A percentile compares a stretch with the other conserved stretches of the same genome.
These are phyloP conservation scores for Vidua macroura DNA, from an alignment of 2,113 vertebrate genomes.

Conservation along the genomic window DNA sequence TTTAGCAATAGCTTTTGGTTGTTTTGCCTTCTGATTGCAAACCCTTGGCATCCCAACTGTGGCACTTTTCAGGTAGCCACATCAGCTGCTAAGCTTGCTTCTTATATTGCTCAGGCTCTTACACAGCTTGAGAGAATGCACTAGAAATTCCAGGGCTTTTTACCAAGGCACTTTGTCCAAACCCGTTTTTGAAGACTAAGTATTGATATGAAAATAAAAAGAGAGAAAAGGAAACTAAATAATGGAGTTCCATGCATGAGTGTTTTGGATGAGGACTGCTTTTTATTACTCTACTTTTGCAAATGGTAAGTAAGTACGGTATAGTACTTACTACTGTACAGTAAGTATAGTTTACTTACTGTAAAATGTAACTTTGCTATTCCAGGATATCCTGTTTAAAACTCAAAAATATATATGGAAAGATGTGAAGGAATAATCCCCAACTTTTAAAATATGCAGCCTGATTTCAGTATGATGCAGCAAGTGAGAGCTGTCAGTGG, in stretches of 20 bases:
- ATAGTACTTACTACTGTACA: no score
- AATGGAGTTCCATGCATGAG: background rate
- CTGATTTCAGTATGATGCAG: background rate
- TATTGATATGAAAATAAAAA: background rate
- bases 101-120: background rate
- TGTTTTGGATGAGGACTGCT: background rate
- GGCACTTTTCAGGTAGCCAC: background rate
- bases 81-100: background rate
- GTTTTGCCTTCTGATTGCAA: background rate
- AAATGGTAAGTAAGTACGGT: background rate
- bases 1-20: background rate
- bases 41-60: background rate
- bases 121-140: background rate
- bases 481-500: background rate
- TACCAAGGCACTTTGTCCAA: background rate
- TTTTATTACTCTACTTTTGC: background rate
- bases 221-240: background rate
- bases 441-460: background rate
- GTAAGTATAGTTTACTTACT: background rate
- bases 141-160: background rate
- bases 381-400: background rate
- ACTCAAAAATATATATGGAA: background rate
- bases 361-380: background rate
- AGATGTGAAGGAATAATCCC: background rate
- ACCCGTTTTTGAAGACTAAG: background rate